Percentiles rank a stretch among this genome's conserved stretches.
Evolutionary conservation across 2,113 vertebrate species (phyloP).

Genomic region (Ahaetulla prasina): DNA sequence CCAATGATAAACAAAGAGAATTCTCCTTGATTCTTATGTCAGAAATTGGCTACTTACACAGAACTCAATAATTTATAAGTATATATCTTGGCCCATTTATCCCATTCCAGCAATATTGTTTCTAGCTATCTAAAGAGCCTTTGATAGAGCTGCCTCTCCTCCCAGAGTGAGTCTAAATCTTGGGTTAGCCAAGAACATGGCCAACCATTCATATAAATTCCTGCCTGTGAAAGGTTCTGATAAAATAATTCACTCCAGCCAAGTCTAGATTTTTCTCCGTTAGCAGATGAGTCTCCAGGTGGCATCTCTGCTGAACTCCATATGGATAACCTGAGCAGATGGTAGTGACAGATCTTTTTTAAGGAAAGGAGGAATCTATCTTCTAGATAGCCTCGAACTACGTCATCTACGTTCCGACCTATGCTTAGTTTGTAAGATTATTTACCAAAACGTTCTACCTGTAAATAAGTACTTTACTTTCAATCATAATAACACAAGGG

Average conservation of each 20-base stretch:
- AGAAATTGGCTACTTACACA: not conserved
- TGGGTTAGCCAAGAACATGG: not conserved
- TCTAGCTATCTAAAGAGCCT: not conserved
- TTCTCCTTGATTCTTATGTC: not conserved
- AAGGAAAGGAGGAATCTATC: not conserved
- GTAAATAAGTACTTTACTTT: no score
- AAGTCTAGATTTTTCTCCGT: not conserved
- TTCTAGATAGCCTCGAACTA: no score
- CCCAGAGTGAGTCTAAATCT: not conserved
- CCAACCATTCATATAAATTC: slow-evolving; percentile 1
- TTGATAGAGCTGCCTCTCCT: not conserved
- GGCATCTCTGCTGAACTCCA: not conserved
- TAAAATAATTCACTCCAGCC: slow-evolving; percentile 7
- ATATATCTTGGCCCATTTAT: not conserved
- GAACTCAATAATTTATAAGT: slow-evolving; percentile 1
- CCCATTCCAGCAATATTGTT: not conserved
- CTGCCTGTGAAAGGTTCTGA: not conserved
- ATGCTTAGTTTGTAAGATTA: no score
- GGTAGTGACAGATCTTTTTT: not conserved
- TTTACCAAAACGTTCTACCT: no score
- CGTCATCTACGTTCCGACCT: no score
- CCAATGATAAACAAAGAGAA: not conserved
- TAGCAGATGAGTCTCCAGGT: not conserved
- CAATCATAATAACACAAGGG: no score
- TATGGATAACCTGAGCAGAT: not conserved